Base-by-base conservation (phyloP, 2,113 vertebrate genomes). In the Helogale parvula region DNA sequence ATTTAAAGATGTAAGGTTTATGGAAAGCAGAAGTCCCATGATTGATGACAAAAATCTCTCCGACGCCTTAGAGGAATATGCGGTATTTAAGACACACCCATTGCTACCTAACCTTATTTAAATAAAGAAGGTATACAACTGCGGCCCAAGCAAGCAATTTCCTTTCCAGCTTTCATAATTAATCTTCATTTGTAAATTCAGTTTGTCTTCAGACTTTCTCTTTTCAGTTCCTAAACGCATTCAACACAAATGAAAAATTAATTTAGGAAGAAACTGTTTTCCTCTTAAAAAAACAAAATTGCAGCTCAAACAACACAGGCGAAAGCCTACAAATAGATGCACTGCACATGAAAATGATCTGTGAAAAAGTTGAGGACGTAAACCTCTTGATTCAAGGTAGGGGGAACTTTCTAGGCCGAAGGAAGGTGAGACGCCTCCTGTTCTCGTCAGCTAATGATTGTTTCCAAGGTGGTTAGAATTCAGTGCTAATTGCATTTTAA, bases 401-500 rank as follows among this genome's bases (percentile, higher is more conserved):
- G 50, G 57, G 66, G 41, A 77, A 41, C 89, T 92, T 84, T 96
- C 69, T 90, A 82, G 90, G 87, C 93, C 14, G 17, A 87, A 93
- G 35, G 92, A 93, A 96, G 79, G 81, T 89, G 79, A 94, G 86
- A 81, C 12, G 14, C 35, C 86, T 94, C 90, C 77, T 79, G 60
- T 89, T 96, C 94, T 88, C 1, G 0, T 13, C 87, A 95, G 82
- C 81, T 96, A 83, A 95, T 81, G 96, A 90, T 90, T 93, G 88
- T 90, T 96, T 63, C 87, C 66, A 45, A 72, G 68, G 95, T 97
- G 88, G 96, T 96, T 96, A 96, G 96, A 96, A 98, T 95, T 90
- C 76, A 97, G 81, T 19, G 63, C 88, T 97, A 98, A 97, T 83
- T 95, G 90, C 66, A 91, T 87, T 97, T 94, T 90, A 60, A 94